phyloP scores from a whole-genome alignment of 2,113 vertebrate species.

The Chrysochloris asiatica region DNA sequence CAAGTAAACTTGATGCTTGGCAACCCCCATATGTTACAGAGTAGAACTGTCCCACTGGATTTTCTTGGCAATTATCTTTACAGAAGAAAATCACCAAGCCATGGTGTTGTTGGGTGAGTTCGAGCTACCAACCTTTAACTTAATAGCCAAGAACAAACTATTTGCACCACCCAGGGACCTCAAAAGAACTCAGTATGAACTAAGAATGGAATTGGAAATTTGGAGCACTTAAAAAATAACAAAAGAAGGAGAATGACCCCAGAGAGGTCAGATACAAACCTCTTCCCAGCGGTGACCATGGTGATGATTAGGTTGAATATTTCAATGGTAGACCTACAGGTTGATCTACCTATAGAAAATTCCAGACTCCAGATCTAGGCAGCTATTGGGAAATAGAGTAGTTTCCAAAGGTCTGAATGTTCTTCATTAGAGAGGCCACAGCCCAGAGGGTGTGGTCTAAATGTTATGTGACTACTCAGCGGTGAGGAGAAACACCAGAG shows the following conservation, averaged over 20 bases:
- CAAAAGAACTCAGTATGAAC: background rate
- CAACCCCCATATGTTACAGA: background rate
- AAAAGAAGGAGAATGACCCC: background rate
- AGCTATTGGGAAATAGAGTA: constrained; percentile 30
- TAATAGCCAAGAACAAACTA: background rate
- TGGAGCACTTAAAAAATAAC: background rate
- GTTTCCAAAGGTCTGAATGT: constrained; percentile 53
- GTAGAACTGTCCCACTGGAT: background rate
- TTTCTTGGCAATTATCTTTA: background rate
- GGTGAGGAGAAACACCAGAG: background rate
- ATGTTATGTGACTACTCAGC: background rate
- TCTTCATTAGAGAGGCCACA: background rate
- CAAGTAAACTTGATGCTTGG: background rate
- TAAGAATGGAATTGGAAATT: background rate
- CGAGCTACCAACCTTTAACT: background rate
- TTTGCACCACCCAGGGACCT: background rate
- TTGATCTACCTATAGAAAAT: background rate
- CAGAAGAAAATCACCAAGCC: background rate
- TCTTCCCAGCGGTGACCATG: background rate
- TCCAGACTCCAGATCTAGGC: background rate
- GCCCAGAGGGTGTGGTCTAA: background rate
- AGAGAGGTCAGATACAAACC: background rate
- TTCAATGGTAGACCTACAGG: background rate
- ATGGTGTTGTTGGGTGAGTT: background rate
- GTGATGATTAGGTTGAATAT: background rate